Base-by-base conservation (phyloP, 1,140 invertebrate species). In the Macrocentrus cingulum region DNA sequence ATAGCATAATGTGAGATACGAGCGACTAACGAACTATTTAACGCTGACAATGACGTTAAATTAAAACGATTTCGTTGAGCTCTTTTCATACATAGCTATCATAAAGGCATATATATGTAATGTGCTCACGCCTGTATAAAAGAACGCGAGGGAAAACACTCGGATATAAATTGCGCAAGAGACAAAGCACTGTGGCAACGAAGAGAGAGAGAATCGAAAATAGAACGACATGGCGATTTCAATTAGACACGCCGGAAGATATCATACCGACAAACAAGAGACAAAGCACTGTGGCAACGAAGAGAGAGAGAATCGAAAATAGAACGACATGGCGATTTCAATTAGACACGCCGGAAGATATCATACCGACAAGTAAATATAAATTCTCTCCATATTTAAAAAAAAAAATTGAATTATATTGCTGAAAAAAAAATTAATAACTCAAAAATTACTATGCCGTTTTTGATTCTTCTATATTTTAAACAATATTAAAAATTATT, bases 1-100 rank as follows among this genome's bases (percentile, higher is more conserved):
- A n/a, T n/a, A n/a, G 44, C 56, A 58, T 65, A 67, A 67, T 64
- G 53, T 69, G 66, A 66, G 60, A 62, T 66, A 65, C 66, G 63
- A 52, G 57, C 58, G 42, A 65, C 61, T 66, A 67, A 70, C 66
- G 68, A 66, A 67, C 58, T 57, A 66, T 70, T 67, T 67, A 66
- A 44, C 64, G 58, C 53, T 63, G 64, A 65, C 63, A 67, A 63
- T 66, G 55, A 66, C 61, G 64, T 68, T 68, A 66, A 67, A 68
- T 70, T 67, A 65, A 66, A 51, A 51, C 18, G 49, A 51, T 49
- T 34, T 39, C 50, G 34, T 20, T 52, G 19, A 36, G 32, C 22
- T 39, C 18, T 37, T 39, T 52, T 15, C 23, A 20, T 20, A 32
- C n/a, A n/a, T n/a, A n/a, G n/a, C n/a, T n/a, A n/a, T n/a, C n/a